phyloP scores from a whole-genome alignment of 2,888 invertebrate species.

The Elysia crispata region DNA sequence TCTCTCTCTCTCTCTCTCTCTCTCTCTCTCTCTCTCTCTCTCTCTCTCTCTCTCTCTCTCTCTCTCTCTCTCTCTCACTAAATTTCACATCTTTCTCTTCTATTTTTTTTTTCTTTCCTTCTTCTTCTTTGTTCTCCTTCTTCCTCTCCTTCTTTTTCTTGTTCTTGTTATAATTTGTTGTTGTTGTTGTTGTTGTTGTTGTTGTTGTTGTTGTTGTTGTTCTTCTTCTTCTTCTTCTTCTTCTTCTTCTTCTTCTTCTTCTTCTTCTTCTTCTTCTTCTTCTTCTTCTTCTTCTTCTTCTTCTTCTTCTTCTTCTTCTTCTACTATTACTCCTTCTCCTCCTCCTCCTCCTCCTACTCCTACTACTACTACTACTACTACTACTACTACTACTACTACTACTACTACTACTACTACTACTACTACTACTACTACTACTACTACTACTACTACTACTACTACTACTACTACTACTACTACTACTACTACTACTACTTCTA shows the following conservation, averaged over 20 bases:
- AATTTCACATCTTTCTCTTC: background rate
- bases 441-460: too few species aligned
- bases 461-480: slow-evolving; percentile 14
- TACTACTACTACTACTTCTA: background rate
- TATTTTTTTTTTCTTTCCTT: background rate
- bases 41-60: background rate
- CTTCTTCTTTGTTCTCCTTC: background rate
- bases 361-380: too few species aligned
- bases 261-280: background rate
- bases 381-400: background rate
- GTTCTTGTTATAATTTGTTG: background rate
- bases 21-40: background rate
- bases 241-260: background rate
- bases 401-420: background rate
- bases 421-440: slow-evolving; percentile 14
- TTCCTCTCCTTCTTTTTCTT: background rate
- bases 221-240: background rate
- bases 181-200: slow-evolving; percentile 3
- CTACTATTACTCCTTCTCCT: background rate
- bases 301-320: background rate
- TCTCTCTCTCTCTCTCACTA: background rate
- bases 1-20: too few species aligned
- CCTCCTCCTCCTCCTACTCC: too few species aligned
- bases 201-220: background rate
- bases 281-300: background rate